Evolutionary conservation across 2,797 vertebrate genomes (phyloP).

Genomic region (Eulemur rubriventer): DNA sequence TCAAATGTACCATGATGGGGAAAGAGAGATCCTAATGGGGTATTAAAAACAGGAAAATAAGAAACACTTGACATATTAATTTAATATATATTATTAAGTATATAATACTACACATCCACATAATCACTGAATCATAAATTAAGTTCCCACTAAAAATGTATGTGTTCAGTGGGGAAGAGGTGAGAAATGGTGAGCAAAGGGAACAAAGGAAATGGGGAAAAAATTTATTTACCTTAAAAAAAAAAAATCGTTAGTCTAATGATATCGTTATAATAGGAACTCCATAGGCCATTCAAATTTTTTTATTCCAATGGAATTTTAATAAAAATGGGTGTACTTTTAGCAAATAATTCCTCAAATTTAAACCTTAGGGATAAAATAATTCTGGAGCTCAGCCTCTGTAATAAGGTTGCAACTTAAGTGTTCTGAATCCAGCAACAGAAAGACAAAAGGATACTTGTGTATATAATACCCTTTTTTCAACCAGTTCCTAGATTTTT

Average conservation of each 20-base stretch:
- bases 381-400: not conserved
- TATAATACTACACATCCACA: not conserved
- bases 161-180: not conserved
- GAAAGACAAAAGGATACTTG: not conserved
- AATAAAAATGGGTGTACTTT: slow-evolving; percentile 1
- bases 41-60: not conserved
- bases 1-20: slow-evolving; percentile 98
- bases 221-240: not conserved
- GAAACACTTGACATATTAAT: not conserved
- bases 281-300: not conserved
- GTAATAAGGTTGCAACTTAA: not conserved
- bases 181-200: not conserved
- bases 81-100: not conserved
- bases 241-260: not conserved
- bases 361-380: not conserved
- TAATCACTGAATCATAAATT: not conserved
- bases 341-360: not conserved
- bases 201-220: not conserved
- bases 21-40: slow-evolving; percentile 93
- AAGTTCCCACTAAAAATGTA: not conserved
- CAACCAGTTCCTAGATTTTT: not conserved
- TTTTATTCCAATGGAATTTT: not conserved
- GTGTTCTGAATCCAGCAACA: not conserved
- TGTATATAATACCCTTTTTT: not conserved
- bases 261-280: not conserved